Base-by-base conservation (phyloP, 2,888 invertebrate species). In the Meghimatium bilineatum region DNA sequence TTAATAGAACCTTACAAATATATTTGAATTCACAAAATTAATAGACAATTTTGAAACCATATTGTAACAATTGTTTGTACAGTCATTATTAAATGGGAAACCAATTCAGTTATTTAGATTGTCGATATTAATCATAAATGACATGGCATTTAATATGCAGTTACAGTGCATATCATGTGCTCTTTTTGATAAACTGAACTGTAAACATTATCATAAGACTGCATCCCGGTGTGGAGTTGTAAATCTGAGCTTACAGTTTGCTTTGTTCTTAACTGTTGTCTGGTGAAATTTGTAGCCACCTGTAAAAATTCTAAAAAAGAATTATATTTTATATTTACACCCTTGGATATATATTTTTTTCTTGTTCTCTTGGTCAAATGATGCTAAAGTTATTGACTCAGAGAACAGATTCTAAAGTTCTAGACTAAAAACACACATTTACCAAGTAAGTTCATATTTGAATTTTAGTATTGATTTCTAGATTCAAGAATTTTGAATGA, bases 211-310 rank as follows among this genome's bases (percentile, higher is more conserved):
- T 29, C 23, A 52, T 29, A 36, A 38, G 14, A 36, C 60, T 60
- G 60, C 63, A 60, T 36, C 38, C 36, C 56, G 1, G 23, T 77
- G 60, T n/a, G 26, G n/a, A 63, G 8, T 34, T 56, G 76, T 76
- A 77, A 52, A 77, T 77, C 12, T 67, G 44, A 67, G 78, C 78
- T 78, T 78, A 63, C 66, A 78, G 78, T 78, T 29, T 60, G 78
- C 66, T 67, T 38, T 38, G 29, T 67, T 23, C 20, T 78, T 32
- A n/a, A 44, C 38, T 78, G 78, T 78, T 78, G 78, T 78, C 78
- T 78, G 44, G 76, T 69, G 75, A 76, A 17, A 38, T 69, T 69
- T 76, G 76, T 69, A 76, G 76, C 77, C 66, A 76, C 67, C 77
- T 75, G 67, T 75, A 38, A 82, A 29, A 69, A 63, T 71, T 26